phyloP scores from a whole-genome alignment of 2,113 vertebrate species.

The Acrocephalus arundinaceus region DNA sequence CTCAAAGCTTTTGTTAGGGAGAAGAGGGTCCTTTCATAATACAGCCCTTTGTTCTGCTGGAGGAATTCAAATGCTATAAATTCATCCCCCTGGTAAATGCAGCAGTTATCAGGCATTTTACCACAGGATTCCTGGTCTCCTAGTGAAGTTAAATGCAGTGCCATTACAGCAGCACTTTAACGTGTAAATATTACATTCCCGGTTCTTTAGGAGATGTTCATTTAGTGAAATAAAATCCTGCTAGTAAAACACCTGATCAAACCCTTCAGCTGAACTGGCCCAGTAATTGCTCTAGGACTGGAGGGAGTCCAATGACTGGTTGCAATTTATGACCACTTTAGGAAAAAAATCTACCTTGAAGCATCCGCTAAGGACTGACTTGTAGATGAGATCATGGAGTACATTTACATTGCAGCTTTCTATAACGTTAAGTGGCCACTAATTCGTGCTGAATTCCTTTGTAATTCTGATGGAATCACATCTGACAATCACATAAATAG shows the following conservation, averaged over 20 bases:
- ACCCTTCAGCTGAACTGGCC: constrained; percentile 68
- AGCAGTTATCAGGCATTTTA: constrained; percentile 69
- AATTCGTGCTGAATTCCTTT: constrained; percentile 58
- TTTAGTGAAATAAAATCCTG: constrained; percentile 73
- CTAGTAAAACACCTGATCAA: constrained; percentile 71
- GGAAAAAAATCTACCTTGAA: constrained; percentile 61
- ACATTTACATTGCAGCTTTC: constrained; percentile 53
- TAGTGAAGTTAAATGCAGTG: constrained; percentile 68
- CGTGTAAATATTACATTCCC: constrained; percentile 68
- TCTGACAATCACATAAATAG: constrained; percentile 64
- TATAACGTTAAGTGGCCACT: constrained; percentile 51
- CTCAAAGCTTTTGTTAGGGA: constrained; percentile 32
- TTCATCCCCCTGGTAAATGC: constrained; percentile 65
- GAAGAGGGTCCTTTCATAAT: constrained; percentile 57
- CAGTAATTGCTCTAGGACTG: constrained; percentile 71
- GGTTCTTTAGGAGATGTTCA: constrained; percentile 67
- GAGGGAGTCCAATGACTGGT: constrained; percentile 71
- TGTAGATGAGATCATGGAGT: constrained; percentile 71
- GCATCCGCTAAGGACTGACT: constrained; percentile 61
- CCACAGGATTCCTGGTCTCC: constrained; percentile 67
- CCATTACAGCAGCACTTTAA: constrained; percentile 71
- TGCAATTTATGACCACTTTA: constrained; percentile 74
- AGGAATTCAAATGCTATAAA: constrained; percentile 66
- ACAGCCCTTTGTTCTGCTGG: constrained; percentile 58
- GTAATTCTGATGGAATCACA: constrained; percentile 53